Base-by-base conservation (phyloP, 2,113 vertebrate genomes). In the Dicrurus megarhynchus region DNA sequence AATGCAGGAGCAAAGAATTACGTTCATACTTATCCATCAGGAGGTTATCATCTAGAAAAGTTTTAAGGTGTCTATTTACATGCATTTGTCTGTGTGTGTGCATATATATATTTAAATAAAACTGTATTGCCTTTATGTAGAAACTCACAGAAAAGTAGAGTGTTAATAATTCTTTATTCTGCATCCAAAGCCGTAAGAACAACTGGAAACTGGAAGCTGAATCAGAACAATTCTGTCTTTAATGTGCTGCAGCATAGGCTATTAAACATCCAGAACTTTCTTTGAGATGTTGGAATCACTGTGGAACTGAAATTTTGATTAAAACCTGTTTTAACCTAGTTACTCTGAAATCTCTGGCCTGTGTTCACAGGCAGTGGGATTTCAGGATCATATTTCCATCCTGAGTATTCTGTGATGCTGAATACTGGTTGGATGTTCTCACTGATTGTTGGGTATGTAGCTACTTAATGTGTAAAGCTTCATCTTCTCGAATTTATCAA, bases 31-130 rank as follows among this genome's bases (percentile, higher is more conserved):
- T 73, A 27, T 0, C 14, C 44, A 69, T 61, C 22, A 74, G 37
- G 64, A 82, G 11, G 2, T 78, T 67, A 42, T 65, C 23, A 78
- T 78, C 10, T 50, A 50, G 49, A 46, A 47, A 9, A 73, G 32
- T 64, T 63, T 80, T 50, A 41, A 82, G 22, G 33, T 85, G 20
- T 39, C 16, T 35, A 1, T 52, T 17, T 74, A 12, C 9, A 10
- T 83, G 17, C 16, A 20, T 56, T 19, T 20, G 1, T 56, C 2
- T 61, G 1, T 71, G 1, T 60, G 10, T n/a, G 6, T 12, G 0
- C n/a, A 4, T 52, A 1, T 37, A 4, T 52, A 1, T 14, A 11
- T 60, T 4, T 35, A 30, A 16, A 37, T 41, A 65, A 46, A 71
- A 59, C 10, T 55, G 8, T 17, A 13, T 47, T 90, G 3, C 7